A percentile compares a stretch with the other conserved stretches of the same genome.
Evolutionary conservation across 2,113 vertebrate species (phyloP).

Genomic region (Azemiops feae): DNA sequence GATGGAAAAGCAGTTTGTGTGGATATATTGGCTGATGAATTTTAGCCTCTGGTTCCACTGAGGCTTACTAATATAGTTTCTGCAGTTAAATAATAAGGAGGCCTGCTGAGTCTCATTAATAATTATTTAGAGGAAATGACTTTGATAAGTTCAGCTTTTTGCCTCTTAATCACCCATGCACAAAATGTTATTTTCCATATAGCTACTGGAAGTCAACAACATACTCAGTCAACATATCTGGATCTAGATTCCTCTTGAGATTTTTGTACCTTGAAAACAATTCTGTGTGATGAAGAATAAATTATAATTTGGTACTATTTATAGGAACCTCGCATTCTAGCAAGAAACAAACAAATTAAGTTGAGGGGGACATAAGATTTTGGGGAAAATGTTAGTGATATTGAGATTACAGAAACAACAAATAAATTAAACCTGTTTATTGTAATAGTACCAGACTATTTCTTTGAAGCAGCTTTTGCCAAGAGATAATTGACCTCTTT

Average conservation of each 20-base stretch:
- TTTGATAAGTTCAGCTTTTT: background rate
- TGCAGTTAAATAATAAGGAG: background rate
- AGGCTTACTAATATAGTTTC: background rate
- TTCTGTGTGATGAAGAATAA: background rate
- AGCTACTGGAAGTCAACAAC: background rate
- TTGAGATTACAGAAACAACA: conserved; percentile 54
- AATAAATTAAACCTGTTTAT: conserved; percentile 51
- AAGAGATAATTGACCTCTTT: conserved; percentile 66
- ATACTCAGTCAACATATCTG: background rate
- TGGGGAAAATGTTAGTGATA: conserved; percentile 33
- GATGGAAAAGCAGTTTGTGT: background rate
- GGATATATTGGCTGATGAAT: background rate
- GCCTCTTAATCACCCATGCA: background rate
- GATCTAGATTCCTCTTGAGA: background rate
- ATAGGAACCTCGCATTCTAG: background rate
- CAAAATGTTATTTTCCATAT: background rate
- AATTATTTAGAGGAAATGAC: background rate
- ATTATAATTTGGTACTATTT: background rate
- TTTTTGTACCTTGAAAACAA: background rate
- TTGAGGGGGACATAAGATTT: conserved; percentile 34
- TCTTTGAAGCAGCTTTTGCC: conserved; percentile 51
- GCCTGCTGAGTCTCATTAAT: background rate
- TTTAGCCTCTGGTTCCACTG: background rate
- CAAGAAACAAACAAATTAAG: background rate
- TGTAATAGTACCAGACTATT: conserved; percentile 59